Evolutionary conservation across 30 jellyfish, hydroid and myxozoan species (phyloP).

Genomic region (Aurelia sp.): DNA sequence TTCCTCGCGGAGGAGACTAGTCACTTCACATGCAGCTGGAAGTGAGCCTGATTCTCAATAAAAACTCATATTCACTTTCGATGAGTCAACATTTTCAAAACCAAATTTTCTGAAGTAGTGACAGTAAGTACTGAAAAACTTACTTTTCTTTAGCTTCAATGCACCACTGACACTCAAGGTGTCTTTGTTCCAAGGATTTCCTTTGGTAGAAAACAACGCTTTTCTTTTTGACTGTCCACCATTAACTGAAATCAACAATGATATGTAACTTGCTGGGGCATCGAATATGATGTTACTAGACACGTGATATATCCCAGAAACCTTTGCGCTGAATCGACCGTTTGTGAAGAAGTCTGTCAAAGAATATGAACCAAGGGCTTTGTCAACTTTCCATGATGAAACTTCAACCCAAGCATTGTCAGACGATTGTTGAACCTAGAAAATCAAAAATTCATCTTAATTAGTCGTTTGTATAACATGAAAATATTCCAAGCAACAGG

Average conservation of each 20-base stretch:
- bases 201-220: constrained; percentile 86
- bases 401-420: constrained; percentile 81
- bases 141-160: constrained; percentile 67
- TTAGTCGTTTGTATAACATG: too few relatives aligned
- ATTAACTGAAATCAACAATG: constrained; percentile 72
- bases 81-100: too few relatives aligned
- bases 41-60: too few relatives aligned
- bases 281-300: constrained; percentile 78
- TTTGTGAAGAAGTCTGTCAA: constrained; percentile 42
- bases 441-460: too few relatives aligned
- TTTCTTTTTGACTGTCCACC: constrained; percentile 82
- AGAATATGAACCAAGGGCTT: constrained; percentile 67
- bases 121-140: not conserved
- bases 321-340: constrained; percentile 84
- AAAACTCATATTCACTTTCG: too few relatives aligned
- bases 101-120: too few relatives aligned
- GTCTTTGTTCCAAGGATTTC: constrained; percentile 81
- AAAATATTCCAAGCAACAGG: too few relatives aligned
- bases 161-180: constrained; percentile 87
- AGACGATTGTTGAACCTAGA: constrained; percentile 55
- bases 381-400: constrained; percentile 54
- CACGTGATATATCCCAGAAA: constrained; percentile 78
- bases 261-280: constrained; percentile 71
- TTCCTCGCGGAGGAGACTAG: too few relatives aligned
- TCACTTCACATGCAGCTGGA: too few relatives aligned